Evolutionary conservation across 2,888 invertebrate species (phyloP), one percentile per base, ranked within the genome.

Genomic region (Alloplasta piceator): DNA sequence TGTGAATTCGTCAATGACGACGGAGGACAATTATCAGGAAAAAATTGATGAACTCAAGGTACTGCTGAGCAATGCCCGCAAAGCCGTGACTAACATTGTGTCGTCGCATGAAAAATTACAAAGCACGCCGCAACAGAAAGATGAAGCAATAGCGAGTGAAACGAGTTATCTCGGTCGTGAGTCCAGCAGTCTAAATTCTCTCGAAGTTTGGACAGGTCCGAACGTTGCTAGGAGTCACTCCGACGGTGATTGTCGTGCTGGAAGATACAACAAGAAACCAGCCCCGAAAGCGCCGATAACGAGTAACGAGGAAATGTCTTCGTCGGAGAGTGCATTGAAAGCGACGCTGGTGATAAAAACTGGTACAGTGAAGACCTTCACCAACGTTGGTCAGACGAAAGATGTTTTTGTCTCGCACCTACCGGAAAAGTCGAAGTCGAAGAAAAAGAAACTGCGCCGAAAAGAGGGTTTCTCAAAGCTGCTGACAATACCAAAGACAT

Each of bases 231-330:
- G 86, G 39, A 88, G 85, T 12, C 87, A 85, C 76, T 89, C 89
- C 4, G 90, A 89, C 12, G 80, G 81, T 36, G 85, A 86, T 6
- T 83, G 76, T 61, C 90, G 94, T 48, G 93, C 93, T 0, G 94
- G 94, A 6, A 93, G 91, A 85, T 94, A 94, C 83, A 89, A 93
- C 76, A 94, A 94, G 87, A 93, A 91, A 82, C 91, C 91, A 26
- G 94, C 94, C 1, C 94, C 94, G 0, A 91, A 88, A 80, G 93
- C 91, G 7, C 94, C 94, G 0, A 58, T 83, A 14, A 76, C 83
- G 10, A 75, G 58, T 6, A 84, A 78, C 50, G 82, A 86, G n/a
- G 80, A 83, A 46, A 39, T 82, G 39, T 83, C 60, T 71, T 79
- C 71, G 68, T 84, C 75, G 78, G 85, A 39, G 85, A 80, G 84